These are phyloP conservation scores for Bicyclus anynana DNA, from an alignment of 1,140 invertebrate species.

Conservation along the genomic window DNA sequence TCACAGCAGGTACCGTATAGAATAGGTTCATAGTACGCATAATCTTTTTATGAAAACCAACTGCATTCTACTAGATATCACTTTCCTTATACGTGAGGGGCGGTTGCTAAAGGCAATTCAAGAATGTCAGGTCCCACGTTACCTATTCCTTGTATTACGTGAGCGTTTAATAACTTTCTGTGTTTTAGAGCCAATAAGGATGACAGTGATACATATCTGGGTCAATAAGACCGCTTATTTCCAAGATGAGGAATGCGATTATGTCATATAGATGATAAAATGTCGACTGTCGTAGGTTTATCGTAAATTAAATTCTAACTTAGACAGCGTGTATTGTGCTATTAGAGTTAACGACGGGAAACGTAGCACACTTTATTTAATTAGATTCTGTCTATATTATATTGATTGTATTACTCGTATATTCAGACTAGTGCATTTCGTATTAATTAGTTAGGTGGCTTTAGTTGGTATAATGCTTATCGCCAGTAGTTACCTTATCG, in stretches of 20 bases:
- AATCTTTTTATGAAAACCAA: too few species aligned
- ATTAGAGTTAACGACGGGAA: constrained; percentile 28
- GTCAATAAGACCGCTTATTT: constrained; percentile 16
- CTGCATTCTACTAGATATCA: neutral
- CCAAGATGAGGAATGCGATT: constrained; percentile 36
- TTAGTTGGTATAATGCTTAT: neutral
- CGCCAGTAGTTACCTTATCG: neutral
- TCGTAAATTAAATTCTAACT: constrained; percentile 19
- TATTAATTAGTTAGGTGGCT: neutral
- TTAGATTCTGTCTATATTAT: constrained; percentile 15
- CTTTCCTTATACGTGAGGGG: neutral
- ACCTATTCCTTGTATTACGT: neutral
- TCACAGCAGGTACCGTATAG: too few species aligned
- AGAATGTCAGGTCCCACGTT: neutral
- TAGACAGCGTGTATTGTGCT: constrained; percentile 23
- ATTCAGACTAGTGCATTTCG: neutral
- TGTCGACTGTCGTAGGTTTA: constrained; percentile 22
- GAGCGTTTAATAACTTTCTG: neutral
- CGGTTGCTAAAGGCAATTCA: neutral
- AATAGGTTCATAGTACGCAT: too few species aligned
- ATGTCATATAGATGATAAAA: constrained; percentile 27
- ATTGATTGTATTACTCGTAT: constrained; percentile 8
- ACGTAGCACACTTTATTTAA: constrained; percentile 20
- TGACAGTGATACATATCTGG: constrained; percentile 24
- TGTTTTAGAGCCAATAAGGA: constrained; percentile 22